phyloP scores from a whole-genome alignment of 2,797 vertebrate species.

The Chiroxiphia lanceolata region DNA sequence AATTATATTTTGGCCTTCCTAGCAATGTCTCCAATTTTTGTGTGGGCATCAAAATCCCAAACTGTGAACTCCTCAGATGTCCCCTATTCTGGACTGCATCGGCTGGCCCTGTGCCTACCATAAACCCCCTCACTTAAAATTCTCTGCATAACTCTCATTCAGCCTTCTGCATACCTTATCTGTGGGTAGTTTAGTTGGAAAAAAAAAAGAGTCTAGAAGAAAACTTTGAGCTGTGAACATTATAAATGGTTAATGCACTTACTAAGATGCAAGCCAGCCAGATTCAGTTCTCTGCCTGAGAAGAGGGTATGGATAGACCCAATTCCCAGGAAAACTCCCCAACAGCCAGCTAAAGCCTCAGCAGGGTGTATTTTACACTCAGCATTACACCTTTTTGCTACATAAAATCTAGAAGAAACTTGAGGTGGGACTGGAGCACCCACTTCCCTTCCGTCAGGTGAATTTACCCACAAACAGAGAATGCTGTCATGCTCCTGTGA shows the following conservation, averaged over 20 bases:
- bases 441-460: background rate
- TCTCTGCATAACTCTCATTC: background rate
- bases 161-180: background rate
- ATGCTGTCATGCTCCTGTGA: background rate
- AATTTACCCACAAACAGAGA: background rate
- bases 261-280: background rate
- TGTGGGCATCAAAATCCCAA: background rate
- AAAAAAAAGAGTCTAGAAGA: background rate
- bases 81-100: background rate
- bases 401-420: background rate
- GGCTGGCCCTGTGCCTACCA: background rate
- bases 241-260: background rate
- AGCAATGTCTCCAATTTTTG: background rate
- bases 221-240: background rate
- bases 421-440: background rate
- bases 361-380: background rate
- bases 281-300: background rate
- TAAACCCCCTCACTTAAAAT: background rate
- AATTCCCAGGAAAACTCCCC: background rate
- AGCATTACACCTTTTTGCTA: background rate
- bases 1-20: background rate
- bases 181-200: background rate
- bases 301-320: background rate
- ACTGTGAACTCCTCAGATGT: background rate
- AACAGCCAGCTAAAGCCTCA: background rate